Percentiles rank a stretch among this genome's conserved stretches.
These are phyloP conservation scores for Ferrisia virgata DNA, from an alignment of 2,888 invertebrate species.

Conservation along the genomic window DNA sequence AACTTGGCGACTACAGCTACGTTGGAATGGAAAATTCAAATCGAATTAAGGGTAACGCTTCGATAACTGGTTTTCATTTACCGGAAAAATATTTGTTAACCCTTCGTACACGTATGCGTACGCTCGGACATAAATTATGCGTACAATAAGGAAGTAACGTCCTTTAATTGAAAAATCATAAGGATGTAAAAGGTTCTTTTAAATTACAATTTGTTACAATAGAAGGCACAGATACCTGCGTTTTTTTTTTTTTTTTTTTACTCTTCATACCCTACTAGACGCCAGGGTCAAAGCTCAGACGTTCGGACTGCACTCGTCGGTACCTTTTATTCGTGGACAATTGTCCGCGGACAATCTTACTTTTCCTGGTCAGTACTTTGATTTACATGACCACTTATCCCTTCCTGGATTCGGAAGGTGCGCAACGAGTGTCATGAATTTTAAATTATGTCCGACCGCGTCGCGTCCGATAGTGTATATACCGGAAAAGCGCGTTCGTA, in stretches of 20 bases:
- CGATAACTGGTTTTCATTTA: slow-evolving; percentile 25
- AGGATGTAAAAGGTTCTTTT: slow-evolving; percentile 41
- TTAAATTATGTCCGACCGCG: slow-evolving; percentile 11
- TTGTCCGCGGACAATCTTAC: slow-evolving; percentile 34
- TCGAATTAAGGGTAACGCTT: slow-evolving; percentile 38
- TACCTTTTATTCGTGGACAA: slow-evolving; percentile 41
- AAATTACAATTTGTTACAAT: slow-evolving; percentile 41
- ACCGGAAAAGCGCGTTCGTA: slow-evolving; percentile 30
- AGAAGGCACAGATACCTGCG: slow-evolving; percentile 29
- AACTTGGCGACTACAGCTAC: background rate
- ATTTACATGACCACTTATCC: slow-evolving; percentile 42
- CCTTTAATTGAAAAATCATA: slow-evolving; percentile 44
- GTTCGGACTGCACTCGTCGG: slow-evolving; percentile 28
- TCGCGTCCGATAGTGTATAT: background rate
- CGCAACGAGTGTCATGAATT: slow-evolving; percentile 32
- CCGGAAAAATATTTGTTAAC: background rate
- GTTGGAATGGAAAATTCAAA: slow-evolving; percentile 20
- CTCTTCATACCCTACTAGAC: background rate
- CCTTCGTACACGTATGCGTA: background rate
- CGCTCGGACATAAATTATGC: slow-evolving; percentile 33
- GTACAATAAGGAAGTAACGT: slow-evolving; percentile 43
- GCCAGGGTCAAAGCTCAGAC: slow-evolving; percentile 36
- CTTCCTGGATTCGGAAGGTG: background rate
- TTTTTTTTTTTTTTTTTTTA: background rate
- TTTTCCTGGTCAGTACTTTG: slow-evolving; percentile 39